Base-by-base conservation (phyloP, 2,113 vertebrate genomes). In the Nestor notabilis region DNA sequence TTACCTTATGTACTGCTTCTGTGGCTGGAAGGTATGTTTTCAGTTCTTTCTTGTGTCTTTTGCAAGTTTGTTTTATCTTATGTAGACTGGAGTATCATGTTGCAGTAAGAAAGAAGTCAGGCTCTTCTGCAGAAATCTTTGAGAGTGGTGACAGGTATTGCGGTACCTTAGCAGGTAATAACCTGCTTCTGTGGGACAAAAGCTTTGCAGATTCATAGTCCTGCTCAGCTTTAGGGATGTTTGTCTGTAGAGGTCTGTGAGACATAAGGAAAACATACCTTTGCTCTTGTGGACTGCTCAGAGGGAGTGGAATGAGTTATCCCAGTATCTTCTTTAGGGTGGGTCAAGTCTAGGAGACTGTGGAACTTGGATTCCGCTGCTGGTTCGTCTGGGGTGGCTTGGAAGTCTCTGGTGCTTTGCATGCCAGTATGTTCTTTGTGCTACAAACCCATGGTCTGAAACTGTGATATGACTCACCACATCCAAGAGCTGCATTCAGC, bases 401-500 rank as follows among this genome's bases (percentile, higher is more conserved):
- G 66, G 35, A 90, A 76, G 55, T 43, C 75, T 53, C 81, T 70
- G 6, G n/a, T 17, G 35, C 17, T 87, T 74, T 50, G 46, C 18
- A 8, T 5, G 31, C 33, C 27, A 33, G 0, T 10, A 6, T 6
- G 11, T 41, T 17, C 33, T 13, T 64, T 47, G 13, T 37, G 17
- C 79, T 88, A n/a, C 1, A 4, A 43, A 28, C 41, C 13, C 61
- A 4, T 68, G 20, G 24, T 18, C 18, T 61, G 87, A 24, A 77
- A 44, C 76, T 44, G n/a, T 19, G 43, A 24, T 37, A 0, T 90
- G 89, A 97, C 58, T 93, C 76, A 74, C 49, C 24, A 21, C 11
- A 2, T 28, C 41, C 29, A 27, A 75, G 49, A 1, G 13, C 11
- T 28, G 29, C 0, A 0, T 31, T 82, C 29, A 18, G 65, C 13